Evolutionary conservation across 2,113 vertebrate genomes (phyloP).

Genomic region (Ptyas mucosa): DNA sequence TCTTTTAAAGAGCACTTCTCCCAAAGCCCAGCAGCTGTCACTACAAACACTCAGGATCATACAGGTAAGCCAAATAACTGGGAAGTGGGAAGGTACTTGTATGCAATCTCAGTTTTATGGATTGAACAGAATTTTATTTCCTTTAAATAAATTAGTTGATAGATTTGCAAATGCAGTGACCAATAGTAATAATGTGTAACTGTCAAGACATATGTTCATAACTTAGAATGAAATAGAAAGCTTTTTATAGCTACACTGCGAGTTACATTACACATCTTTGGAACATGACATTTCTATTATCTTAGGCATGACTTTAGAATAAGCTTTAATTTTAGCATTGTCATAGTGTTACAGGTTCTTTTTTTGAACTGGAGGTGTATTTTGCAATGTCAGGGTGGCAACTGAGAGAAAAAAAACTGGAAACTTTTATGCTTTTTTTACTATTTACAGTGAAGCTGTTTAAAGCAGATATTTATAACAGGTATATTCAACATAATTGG

Average conservation of each 20-base stretch:
- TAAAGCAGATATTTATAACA: not conserved
- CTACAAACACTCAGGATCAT: constrained; percentile 68
- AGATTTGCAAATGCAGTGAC: not conserved
- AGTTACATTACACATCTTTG: not conserved
- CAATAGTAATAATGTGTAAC: not conserved
- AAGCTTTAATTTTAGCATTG: not conserved
- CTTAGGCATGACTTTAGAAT: not conserved
- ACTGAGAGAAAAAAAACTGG: not conserved
- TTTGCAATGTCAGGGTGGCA: not conserved
- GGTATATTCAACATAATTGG: not conserved
- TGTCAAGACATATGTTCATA: not conserved
- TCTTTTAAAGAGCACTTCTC: constrained; percentile 65
- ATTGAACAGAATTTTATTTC: not conserved
- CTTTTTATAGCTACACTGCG: not conserved
- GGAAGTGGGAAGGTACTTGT: fast-evolving
- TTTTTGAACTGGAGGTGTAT: not conserved
- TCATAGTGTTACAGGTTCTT: not conserved
- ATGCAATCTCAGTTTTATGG: not conserved
- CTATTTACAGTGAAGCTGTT: not conserved
- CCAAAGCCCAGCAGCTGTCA: constrained; percentile 72
- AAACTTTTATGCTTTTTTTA: not conserved
- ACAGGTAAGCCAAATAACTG: constrained; percentile 66
- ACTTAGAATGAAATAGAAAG: not conserved
- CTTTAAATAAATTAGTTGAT: not conserved
- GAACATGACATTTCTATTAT: not conserved